Base-by-base conservation (phyloP, 2,797 vertebrate genomes). In the Megaceryle alcyon region DNA sequence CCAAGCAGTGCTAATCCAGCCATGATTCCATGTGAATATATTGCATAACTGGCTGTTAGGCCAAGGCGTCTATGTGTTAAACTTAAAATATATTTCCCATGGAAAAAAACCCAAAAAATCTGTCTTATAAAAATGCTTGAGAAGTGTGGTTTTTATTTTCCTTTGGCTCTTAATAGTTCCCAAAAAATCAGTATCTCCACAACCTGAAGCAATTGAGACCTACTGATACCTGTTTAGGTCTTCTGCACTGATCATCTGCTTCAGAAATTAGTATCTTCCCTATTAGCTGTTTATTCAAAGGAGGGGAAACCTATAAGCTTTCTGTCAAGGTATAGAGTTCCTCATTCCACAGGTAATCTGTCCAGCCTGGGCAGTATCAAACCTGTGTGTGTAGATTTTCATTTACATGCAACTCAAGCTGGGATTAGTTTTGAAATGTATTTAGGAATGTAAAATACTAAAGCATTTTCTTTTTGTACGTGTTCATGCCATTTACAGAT, bases 401-500 rank as follows among this genome's bases (percentile, higher is more conserved):
- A 28, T 33, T 57, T 39, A 4, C 12, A 5, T 20, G 70, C 59
- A 82, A 51, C 43, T 71, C 15, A 8, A 77, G n/a, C 6, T 76
- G 51, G 65, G 84, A 75, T 29, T 66, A 66, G 9, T 56, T 92
- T 92, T 79, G 10, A 60, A 96, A 85, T 14, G 13, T 53, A 75
- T 96, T 80, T 87, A 80, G 57, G 61, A 84, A 63, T 25, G 10
- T 48, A 85, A 75, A 91, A 65, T 87, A 35, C 23, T 37, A 29
- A 85, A 85, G 7, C 4, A 26, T 84, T 94, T 93, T 93, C 26
- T 48, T 80, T 80, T 81, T 96, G 33, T 43, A 54, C 26, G 18
- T 44, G n/a, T 26, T 68, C 41, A 20, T 93, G 51, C 18, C 68
- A 65, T 94, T 95, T 83, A 91, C 60, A 90, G 61, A 49, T 95